phyloP scores from a whole-genome alignment of 1,140 invertebrate genomes.

The Pollicipes pollicipes region DNA sequence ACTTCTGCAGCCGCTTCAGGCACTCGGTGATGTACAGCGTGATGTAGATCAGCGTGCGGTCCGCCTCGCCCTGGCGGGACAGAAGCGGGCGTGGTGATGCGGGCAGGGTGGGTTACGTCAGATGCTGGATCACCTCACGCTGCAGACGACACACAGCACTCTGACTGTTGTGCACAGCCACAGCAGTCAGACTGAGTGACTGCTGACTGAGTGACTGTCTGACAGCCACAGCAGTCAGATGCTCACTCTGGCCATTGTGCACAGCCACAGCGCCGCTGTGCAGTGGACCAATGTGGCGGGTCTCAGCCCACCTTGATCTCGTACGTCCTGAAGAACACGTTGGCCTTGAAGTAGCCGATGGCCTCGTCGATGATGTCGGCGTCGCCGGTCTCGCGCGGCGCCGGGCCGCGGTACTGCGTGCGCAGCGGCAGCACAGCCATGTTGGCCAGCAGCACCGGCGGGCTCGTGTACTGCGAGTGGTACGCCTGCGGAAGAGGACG shows the following conservation, averaged over 20 bases:
- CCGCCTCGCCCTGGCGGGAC: slow-evolving; percentile 64
- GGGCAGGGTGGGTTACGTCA: too few species aligned
- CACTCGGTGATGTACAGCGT: slow-evolving; percentile 99
- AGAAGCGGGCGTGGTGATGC: too few species aligned
- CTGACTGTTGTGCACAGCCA: too few species aligned
- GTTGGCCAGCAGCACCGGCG: slow-evolving; percentile 48
- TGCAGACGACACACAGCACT: too few species aligned
- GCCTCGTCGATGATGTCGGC: slow-evolving; percentile 97
- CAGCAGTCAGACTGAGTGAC: too few species aligned
- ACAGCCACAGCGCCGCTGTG: too few species aligned
- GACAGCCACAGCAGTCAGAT: too few species aligned
- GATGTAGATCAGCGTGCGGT: slow-evolving; percentile 91
- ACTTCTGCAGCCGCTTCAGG: slow-evolving; percentile 82
- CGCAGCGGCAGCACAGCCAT: slow-evolving; percentile 74
- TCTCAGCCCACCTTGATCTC: slow-evolving; percentile 96
- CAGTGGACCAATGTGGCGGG: too few species aligned
- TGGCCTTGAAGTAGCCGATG: slow-evolving; percentile 92
- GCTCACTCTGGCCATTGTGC: too few species aligned
- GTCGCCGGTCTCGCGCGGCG: slow-evolving; percentile 40
- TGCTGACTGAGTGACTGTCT: too few species aligned
- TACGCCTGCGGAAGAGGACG: too few species aligned
- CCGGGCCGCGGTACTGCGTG: slow-evolving; percentile 74
- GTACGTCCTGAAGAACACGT: slow-evolving; percentile 97
- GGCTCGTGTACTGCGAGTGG: slow-evolving; percentile 15
- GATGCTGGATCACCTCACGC: too few species aligned